Conservation (phyloP, 2,113 vertebrate species). For the Tetrao urogallus region DNA sequence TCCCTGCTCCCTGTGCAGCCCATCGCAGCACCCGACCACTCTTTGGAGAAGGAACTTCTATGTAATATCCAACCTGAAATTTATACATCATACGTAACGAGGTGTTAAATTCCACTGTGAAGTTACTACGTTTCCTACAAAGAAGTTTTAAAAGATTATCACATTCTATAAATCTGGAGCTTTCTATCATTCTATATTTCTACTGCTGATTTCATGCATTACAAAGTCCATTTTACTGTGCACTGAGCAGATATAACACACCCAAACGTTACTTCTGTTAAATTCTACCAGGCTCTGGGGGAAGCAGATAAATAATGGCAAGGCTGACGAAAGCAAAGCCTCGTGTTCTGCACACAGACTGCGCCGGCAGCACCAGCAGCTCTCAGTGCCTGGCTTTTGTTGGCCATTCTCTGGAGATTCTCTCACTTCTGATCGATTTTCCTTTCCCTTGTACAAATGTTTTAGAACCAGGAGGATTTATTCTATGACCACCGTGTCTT, state of each 20-base stretch:
- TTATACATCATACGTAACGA: background rate
- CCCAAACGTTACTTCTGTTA: background rate
- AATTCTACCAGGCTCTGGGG: background rate
- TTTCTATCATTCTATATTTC: background rate
- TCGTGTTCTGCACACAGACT: background rate
- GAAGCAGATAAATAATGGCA: background rate
- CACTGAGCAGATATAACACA: background rate
- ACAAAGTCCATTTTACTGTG: background rate
- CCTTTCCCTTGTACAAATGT: slow-evolving; percentile 35
- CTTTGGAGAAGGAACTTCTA: too few relatives aligned
- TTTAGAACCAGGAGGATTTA: slow-evolving; percentile 39
- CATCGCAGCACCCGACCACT: too few relatives aligned
- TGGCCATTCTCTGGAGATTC: background rate
- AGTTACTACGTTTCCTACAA: background rate
- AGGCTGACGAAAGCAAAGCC: background rate
- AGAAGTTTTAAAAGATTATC: background rate
- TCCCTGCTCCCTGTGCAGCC: too few relatives aligned
- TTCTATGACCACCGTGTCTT: background rate
- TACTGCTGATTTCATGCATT: background rate
- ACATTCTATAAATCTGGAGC: background rate
- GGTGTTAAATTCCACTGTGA: background rate
- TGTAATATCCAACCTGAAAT: too few relatives aligned
- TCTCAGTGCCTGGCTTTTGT: background rate
- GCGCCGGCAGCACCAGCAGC: rapidly evolving
- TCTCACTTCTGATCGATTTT: background rate